Evolutionary conservation across 2,888 invertebrate species (phyloP).

Genomic region (Neoscelio sp.): DNA sequence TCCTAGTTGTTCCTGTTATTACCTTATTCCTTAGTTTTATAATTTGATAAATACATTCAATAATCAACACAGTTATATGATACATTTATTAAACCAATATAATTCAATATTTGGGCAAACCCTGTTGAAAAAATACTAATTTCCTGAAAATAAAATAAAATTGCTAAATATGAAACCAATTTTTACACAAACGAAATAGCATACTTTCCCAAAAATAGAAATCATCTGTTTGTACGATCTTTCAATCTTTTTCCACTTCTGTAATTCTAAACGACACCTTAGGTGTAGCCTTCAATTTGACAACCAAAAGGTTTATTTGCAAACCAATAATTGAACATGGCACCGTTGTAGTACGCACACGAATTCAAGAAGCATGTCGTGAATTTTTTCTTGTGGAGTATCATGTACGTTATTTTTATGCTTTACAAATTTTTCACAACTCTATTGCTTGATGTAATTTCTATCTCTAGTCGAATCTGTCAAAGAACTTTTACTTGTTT

Average conservation of each 20-base stretch:
- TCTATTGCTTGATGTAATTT: constrained; percentile 55
- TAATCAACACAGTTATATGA: constrained; percentile 1
- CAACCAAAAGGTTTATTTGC: constrained; percentile 15
- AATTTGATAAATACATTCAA: not conserved
- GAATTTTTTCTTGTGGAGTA: constrained; percentile 40
- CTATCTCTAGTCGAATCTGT: constrained; percentile 32
- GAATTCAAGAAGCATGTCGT: constrained; percentile 43
- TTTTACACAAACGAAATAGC: not conserved
- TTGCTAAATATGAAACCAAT: not conserved
- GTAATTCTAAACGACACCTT: constrained; percentile 36
- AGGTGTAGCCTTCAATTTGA: constrained; percentile 39
- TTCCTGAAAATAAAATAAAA: not conserved
- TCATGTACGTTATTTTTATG: constrained; percentile 52
- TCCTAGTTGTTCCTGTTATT: constrained; percentile 21
- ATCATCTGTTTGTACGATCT: constrained; percentile 40
- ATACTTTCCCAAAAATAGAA: not conserved
- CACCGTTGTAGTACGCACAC: constrained; percentile 56
- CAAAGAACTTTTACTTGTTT: constrained; percentile 8
- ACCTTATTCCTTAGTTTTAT: constrained; percentile 22
- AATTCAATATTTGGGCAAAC: not conserved
- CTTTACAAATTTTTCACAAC: constrained; percentile 47
- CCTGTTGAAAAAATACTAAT: not conserved
- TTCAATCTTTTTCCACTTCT: constrained; percentile 43
- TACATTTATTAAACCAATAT: constrained; percentile 6
- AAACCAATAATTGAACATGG: constrained; percentile 24